Conservation (phyloP, 1,140 invertebrate genomes). For the Epicauta chinensis region DNA sequence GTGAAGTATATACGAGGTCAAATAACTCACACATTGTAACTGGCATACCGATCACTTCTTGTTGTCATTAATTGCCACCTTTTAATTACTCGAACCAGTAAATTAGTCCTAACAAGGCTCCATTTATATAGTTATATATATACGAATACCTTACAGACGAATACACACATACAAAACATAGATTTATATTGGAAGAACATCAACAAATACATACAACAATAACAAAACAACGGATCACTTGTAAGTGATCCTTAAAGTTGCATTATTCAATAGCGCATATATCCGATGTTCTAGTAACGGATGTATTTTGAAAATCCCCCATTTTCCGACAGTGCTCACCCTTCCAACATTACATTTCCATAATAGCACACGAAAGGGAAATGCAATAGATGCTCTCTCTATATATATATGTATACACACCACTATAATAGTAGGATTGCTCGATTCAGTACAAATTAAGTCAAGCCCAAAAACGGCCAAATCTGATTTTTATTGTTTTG, state of each 20-base stretch:
- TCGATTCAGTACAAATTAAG: conserved; percentile 8
- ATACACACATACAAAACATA: too few species aligned
- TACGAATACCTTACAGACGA: too few species aligned
- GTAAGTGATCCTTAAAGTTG: too few species aligned
- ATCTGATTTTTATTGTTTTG: conserved; percentile 15
- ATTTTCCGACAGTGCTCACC: conserved; percentile 16
- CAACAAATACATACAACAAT: too few species aligned
- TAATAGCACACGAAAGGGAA: conserved; percentile 16
- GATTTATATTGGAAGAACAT: too few species aligned
- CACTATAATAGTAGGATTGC: conserved; percentile 1
- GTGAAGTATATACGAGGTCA: conserved; percentile 25
- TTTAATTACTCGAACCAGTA: conserved; percentile 41
- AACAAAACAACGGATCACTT: too few species aligned
- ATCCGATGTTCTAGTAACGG: conserved; percentile 13
- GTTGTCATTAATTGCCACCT: conserved; percentile 41
- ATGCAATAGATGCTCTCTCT: conserved; percentile 9
- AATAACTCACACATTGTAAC: conserved; percentile 38
- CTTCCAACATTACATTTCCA: conserved; percentile 15
- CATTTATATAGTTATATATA: too few species aligned
- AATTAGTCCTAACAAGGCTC: conserved; percentile 30
- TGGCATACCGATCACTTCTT: conserved; percentile 40
- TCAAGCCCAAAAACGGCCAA: conserved; percentile 4
- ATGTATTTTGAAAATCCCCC: conserved; percentile 16
- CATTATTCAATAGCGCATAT: conserved; percentile 8
- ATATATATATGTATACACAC: too few species aligned